These are phyloP conservation scores for Sebastes matsubarae DNA, from an alignment of 2,797 vertebrate genomes.

Conservation along the genomic window DNA sequence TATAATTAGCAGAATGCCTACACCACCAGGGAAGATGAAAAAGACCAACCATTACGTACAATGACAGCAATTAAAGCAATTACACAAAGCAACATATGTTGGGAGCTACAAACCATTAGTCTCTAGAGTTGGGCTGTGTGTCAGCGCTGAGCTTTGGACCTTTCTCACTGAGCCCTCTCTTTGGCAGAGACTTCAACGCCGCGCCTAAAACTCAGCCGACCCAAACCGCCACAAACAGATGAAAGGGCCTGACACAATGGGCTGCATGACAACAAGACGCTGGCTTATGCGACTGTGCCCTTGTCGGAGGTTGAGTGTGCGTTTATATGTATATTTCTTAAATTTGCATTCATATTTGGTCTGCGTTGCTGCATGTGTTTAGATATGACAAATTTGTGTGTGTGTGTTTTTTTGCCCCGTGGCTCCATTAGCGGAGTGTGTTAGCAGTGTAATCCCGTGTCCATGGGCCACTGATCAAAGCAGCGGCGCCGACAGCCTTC, in stretches of 20 bases:
- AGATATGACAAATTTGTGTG: not conserved
- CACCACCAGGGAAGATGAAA: constrained; percentile 77
- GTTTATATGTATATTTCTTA: constrained; percentile 25
- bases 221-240: constrained; percentile 38
- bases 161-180: constrained; percentile 45
- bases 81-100: constrained; percentile 80
- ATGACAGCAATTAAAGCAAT: constrained; percentile 81
- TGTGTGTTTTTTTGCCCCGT: constrained; percentile 24
- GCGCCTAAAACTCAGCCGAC: constrained; percentile 38
- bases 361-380: not conserved
- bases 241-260: constrained; percentile 43
- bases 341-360: constrained; percentile 31
- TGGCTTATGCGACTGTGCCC: constrained; percentile 24
- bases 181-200: constrained; percentile 56
- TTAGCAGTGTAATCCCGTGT: constrained; percentile 62
- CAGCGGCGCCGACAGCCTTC: constrained; percentile 51
- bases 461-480: constrained; percentile 75
- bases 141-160: constrained; percentile 66
- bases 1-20: constrained; percentile 74
- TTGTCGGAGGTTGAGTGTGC: constrained; percentile 14
- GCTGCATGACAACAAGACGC: constrained; percentile 20
- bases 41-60: constrained; percentile 74
- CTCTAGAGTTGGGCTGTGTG: constrained; percentile 64
- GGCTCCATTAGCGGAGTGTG: constrained; percentile 65
- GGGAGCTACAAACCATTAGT: constrained; percentile 74